A percentile compares a stretch with the other conserved stretches of the same genome.
These are phyloP conservation scores for Agrochola circellaris DNA, from an alignment of 2,888 invertebrate species.

Conservation along the genomic window DNA sequence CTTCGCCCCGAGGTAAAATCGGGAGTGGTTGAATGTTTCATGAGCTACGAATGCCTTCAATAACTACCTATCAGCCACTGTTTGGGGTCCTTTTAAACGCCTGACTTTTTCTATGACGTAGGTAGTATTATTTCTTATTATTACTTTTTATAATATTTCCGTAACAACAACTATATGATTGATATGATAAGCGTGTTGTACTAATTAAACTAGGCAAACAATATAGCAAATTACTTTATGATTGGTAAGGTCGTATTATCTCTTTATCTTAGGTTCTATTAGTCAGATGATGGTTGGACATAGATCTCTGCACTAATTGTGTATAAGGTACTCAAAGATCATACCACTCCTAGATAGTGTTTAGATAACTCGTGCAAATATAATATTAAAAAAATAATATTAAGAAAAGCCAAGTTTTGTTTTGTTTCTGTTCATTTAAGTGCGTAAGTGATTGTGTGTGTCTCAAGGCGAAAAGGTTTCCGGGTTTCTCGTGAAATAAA, in stretches of 20 bases:
- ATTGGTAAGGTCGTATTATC: conserved; percentile 6
- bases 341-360: background rate
- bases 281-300: background rate
- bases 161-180: background rate
- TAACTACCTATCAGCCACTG: background rate
- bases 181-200: background rate
- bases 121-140: background rate
- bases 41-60: background rate
- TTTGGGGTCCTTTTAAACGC: background rate
- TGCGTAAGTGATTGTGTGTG: conserved; percentile 25
- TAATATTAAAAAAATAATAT: no score
- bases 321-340: background rate
- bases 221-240: background rate
- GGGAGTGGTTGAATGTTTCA: background rate
- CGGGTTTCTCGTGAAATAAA: background rate
- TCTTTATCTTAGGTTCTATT: conserved; percentile 26
- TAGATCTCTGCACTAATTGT: background rate
- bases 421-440: conserved; percentile 21
- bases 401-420: background rate
- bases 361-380: conserved; percentile 13
- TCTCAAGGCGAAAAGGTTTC: conserved; percentile 31
- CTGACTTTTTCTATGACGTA: background rate
- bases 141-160: conserved; percentile 1
- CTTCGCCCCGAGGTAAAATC: no score
- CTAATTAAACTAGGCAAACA: conserved; percentile 10